A percentile compares a stretch with the other conserved stretches of the same genome.
Conservation (phyloP, 2,888 invertebrate genomes). For the Laspeyria flexula region DNA sequence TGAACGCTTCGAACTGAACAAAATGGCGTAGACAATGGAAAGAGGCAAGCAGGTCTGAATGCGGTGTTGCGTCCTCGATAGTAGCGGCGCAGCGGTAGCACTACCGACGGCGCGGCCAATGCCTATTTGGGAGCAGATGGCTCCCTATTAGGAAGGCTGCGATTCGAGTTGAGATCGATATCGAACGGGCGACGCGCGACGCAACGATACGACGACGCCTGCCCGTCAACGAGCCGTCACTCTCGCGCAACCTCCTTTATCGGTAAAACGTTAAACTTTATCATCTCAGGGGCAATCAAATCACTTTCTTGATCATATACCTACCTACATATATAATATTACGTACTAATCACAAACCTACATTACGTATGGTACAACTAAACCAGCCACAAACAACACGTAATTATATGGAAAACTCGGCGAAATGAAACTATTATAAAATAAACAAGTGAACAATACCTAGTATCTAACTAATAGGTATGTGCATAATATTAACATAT, state of each 20-base stretch:
- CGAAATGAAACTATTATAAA: too few relatives aligned
- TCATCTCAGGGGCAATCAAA: background rate
- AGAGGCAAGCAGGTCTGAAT: constrained; percentile 56
- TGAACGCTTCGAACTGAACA: constrained; percentile 55
- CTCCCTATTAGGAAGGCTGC: constrained; percentile 84
- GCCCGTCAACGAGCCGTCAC: constrained; percentile 68
- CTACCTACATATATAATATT: background rate
- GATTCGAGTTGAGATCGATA: constrained; percentile 78
- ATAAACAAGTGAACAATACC: too few relatives aligned
- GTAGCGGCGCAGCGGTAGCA: constrained; percentile 42
- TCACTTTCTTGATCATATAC: background rate
- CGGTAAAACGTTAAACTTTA: constrained; percentile 47
- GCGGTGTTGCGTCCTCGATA: constrained; percentile 71
- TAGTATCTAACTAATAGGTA: too few relatives aligned
- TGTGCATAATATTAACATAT: too few relatives aligned
- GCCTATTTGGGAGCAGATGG: constrained; percentile 78
- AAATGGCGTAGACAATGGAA: constrained; percentile 78
- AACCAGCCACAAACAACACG: too few relatives aligned
- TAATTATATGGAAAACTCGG: too few relatives aligned
- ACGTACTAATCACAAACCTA: too few relatives aligned
- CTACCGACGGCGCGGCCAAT: constrained; percentile 59
- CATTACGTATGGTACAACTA: too few relatives aligned
- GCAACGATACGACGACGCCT: constrained; percentile 58
- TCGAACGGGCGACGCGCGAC: constrained; percentile 51
- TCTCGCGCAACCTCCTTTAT: constrained; percentile 60